Evolutionary conservation across 2,797 vertebrate species (phyloP), one percentile per base, ranked within the genome.

Genomic region (Meriones psammophilus): DNA sequence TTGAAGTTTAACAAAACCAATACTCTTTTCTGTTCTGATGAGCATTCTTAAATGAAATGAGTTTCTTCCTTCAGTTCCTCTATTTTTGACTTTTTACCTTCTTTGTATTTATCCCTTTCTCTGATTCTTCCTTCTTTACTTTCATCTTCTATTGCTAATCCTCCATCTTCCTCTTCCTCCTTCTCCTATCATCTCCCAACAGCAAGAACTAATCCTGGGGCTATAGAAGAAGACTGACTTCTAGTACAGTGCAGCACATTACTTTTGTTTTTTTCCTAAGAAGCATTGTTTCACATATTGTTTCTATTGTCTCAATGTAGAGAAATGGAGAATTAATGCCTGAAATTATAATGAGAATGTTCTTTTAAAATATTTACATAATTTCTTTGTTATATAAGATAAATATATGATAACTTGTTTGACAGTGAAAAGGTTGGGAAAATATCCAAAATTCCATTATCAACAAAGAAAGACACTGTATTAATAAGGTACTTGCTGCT

Each of bases 361-460:
- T 71, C 68, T 71, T 33, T 71, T 30, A 30, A 90, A 84, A 54
- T 58, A 17, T 2, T 24, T 39, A 77, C n/a, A 80, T 7, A 39
- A 39, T 83, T 84, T 78, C 46, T 69, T 90, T 86, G 24, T 22
- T 0, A 39, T n/a, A 30, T 24, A 77, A 92, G 22, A 15, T n/a
- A 85, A 89, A 92, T 28, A 9, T 26, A 56, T 22, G 78, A 58
- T 1, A 91, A 91, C 46, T 79, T 58, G 5, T 56, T 17, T 39
- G 42, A 58, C 13, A n/a, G 18, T n/a, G 1, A 50, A 66, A 89
- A 80, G 64, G 2, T 33, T 76, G 6, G 74, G 22, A 17, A 87
- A 68, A 81, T 62, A 86, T 54, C 80, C 9, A 91, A 91, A 89
- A 89, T 50, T 73, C 56, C 71, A 94, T 56, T 58, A 69, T 12